These are phyloP conservation scores for Gibbula magus DNA, from an alignment of 2,888 invertebrate genomes.

Conservation along the genomic window DNA sequence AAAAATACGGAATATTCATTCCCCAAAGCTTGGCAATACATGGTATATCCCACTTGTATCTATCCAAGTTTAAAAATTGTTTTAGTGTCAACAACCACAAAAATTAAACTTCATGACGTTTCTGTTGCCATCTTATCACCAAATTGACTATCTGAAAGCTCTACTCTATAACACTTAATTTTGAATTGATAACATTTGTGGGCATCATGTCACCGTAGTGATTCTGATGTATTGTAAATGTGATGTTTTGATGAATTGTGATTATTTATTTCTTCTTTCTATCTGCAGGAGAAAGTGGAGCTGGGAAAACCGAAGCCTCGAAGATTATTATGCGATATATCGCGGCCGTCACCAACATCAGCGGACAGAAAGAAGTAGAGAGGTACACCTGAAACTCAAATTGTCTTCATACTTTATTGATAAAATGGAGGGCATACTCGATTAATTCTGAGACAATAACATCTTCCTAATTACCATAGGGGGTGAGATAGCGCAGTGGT, in stretches of 20 bases:
- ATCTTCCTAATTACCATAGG: too few relatives aligned
- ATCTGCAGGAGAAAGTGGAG: constrained; percentile 87
- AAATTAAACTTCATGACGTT: too few relatives aligned
- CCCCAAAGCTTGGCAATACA: too few relatives aligned
- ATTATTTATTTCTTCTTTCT: constrained; percentile 9
- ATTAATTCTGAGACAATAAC: too few relatives aligned
- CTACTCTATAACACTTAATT: background rate
- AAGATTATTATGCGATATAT: constrained; percentile 98
- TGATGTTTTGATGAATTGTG: background rate
- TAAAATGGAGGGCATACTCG: too few relatives aligned
- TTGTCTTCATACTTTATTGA: too few relatives aligned
- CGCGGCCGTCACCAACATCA: constrained; percentile 95
- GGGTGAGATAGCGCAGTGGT: too few relatives aligned
- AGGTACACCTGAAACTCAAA: constrained; percentile 79
- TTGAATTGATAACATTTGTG: background rate
- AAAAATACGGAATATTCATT: too few relatives aligned
- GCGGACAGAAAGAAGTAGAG: constrained; percentile 95
- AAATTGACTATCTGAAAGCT: background rate
- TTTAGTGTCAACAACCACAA: too few relatives aligned
- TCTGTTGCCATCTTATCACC: too few relatives aligned
- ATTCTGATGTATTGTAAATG: constrained; percentile 85
- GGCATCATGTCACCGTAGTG: background rate
- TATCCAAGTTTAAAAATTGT: too few relatives aligned
- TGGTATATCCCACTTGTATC: too few relatives aligned
- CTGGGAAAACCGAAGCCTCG: constrained; percentile 98